Base-by-base conservation (phyloP, 2,113 vertebrate genomes). In the Triplophysa tibetana region DNA sequence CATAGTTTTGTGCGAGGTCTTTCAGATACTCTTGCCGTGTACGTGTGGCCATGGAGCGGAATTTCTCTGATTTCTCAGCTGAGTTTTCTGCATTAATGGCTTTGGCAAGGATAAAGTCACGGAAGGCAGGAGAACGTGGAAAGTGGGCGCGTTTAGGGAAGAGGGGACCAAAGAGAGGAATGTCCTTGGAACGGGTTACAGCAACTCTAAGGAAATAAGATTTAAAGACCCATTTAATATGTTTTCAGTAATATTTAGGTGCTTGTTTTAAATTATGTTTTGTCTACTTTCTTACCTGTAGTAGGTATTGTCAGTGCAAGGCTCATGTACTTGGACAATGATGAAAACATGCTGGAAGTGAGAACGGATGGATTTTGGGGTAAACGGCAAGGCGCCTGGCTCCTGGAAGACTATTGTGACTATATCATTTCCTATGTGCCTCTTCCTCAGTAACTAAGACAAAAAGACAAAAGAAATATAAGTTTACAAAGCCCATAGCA, bases 391-490 rank as follows among this genome's bases (percentile, higher is more conserved):
- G 1, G 95, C 94, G 17, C 94, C 95, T 0, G 95, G 94, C 78
- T 97, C 96, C 90, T 97, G 96, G 91, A 97, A 97, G 88, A 97
- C 94, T 83, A 97, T 95, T 8, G 95, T 97, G 85, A 97, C 94
- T 0, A 97, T 97, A 89, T 97, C 94, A 17, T 97, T 97, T 76
- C 96, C 96, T 1, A 97, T 96, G 87, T 97, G 96, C 54, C 96
- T 93, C 70, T 97, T 97, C 83, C 96, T 90, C 82, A 97, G 89
- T 78, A 97, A 85, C 96, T 97, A 88, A 5, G 19, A 12, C 10
- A 81, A 29, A 83, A 1, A 74, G 33, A 24, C 24, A 24, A 66
- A 83, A 8, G 43, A 74, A 24, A 52, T 38, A 16, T 38, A 38
- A 7, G 6, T 38, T 38, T 38, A 14, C 4, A 52, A 16, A 16